Conservation (phyloP, 1,140 invertebrate genomes). For the Adelges cooleyi region DNA sequence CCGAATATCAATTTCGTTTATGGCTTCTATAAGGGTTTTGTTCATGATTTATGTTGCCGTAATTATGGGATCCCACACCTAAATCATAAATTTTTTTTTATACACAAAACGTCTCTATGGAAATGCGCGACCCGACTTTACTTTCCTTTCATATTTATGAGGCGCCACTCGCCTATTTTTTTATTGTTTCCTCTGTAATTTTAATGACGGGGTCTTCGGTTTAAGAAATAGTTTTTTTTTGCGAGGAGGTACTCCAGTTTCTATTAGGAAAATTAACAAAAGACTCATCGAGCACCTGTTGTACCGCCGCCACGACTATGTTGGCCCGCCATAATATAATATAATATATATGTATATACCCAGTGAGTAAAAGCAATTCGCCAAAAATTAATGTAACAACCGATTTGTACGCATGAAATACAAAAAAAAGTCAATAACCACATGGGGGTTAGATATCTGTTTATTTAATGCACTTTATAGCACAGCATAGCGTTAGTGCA, state of each 20-base stretch:
- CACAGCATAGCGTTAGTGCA: too few species aligned
- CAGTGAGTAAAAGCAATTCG: too few species aligned
- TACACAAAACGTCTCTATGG: background rate
- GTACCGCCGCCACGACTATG: too few species aligned
- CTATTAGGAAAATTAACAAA: background rate
- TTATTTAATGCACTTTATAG: too few species aligned
- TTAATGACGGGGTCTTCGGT: background rate
- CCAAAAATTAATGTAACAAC: too few species aligned
- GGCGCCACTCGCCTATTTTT: slow-evolving; percentile 14
- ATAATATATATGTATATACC: too few species aligned
- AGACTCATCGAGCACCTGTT: slow-evolving; percentile 6
- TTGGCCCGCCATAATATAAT: background rate
- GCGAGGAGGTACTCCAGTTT: background rate
- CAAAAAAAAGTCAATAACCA: too few species aligned
- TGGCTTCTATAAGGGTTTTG: background rate
- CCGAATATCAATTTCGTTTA: slow-evolving; percentile 23
- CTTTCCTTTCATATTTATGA: background rate
- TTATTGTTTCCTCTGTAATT: background rate
- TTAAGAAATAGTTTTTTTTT: background rate
- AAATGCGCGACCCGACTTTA: background rate
- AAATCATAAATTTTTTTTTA: too few species aligned
- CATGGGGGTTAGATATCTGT: too few species aligned
- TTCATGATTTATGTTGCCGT: slow-evolving; percentile 10
- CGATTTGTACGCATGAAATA: too few species aligned
- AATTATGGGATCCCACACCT: slow-evolving; percentile 12